Evolutionary conservation across 1,140 invertebrate genomes (phyloP).

Genomic region (Ostrea denselamellosa): DNA sequence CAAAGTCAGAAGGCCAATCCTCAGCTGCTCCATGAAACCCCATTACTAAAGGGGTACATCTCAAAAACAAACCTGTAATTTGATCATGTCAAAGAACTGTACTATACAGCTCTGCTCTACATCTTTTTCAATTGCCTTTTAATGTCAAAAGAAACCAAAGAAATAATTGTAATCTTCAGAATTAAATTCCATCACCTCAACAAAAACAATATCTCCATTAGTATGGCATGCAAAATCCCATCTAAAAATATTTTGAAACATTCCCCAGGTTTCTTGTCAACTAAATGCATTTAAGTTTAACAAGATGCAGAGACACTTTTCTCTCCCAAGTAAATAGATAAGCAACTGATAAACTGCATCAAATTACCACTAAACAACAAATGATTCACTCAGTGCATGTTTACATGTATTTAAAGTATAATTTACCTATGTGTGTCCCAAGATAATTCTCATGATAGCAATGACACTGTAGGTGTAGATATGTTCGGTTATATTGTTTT

Average conservation of each 20-base stretch:
- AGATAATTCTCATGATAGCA: neutral
- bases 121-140: neutral
- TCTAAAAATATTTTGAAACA: neutral
- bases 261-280: neutral
- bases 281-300: neutral
- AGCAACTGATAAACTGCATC: neutral
- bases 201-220: neutral
- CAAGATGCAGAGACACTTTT: conserved; percentile 20
- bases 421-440: neutral
- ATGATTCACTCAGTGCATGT: neutral
- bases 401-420: neutral
- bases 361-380: neutral
- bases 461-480: conserved; percentile 10
- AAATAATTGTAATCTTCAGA: neutral
- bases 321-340: conserved; percentile 7
- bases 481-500: neutral
- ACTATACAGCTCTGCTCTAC: neutral
- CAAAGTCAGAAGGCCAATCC: neutral
- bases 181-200: neutral
- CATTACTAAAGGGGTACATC: neutral
- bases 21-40: neutral
- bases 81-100: neutral
- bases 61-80: conserved; percentile 5
- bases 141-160: neutral
- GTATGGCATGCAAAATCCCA: neutral